Conservation (phyloP, 2,113 vertebrate genomes). For the Epinephelus cyanopodus region DNA sequence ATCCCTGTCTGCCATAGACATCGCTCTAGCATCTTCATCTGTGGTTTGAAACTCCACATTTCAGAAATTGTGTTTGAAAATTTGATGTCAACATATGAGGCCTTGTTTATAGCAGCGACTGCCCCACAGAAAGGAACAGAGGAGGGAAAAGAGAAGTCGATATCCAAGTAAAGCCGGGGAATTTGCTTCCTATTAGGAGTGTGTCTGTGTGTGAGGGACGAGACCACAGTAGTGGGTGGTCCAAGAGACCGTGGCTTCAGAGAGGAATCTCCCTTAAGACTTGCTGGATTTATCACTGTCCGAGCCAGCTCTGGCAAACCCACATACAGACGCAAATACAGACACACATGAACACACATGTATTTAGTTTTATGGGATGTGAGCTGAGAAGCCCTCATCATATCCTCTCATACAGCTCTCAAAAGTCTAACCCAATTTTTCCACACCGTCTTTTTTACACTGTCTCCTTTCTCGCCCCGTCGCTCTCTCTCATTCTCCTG, state of each 20-base stretch:
- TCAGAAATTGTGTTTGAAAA: constrained; percentile 60
- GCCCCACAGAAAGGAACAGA: constrained; percentile 60
- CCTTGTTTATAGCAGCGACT: constrained; percentile 68
- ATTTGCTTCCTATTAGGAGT: constrained; percentile 78
- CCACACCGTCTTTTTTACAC: constrained; percentile 48
- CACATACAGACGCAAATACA: constrained; percentile 59
- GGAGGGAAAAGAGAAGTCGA: constrained; percentile 41
- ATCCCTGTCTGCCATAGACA: constrained; percentile 34
- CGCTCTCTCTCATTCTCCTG: constrained; percentile 35
- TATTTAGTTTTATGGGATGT: constrained; percentile 66
- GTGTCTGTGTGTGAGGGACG: constrained; percentile 50
- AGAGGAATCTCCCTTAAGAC: constrained; percentile 78
- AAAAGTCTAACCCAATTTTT: constrained; percentile 58
- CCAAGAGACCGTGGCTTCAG: constrained; percentile 65
- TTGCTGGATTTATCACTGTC: constrained; percentile 74
- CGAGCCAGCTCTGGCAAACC: constrained; percentile 64
- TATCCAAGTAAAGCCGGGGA: constrained; percentile 68
- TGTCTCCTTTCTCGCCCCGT: constrained; percentile 21
- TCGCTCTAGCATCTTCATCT: constrained; percentile 39
- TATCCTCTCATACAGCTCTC: constrained; percentile 53
- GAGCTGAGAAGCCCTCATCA: constrained; percentile 53
- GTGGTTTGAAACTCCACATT: constrained; percentile 37
- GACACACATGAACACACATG: constrained; percentile 59
- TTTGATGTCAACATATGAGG: constrained; percentile 61
- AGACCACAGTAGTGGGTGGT: constrained; percentile 81